Percentiles rank a stretch among this genome's conserved stretches.
These are phyloP conservation scores for Hapalemur alaotrensis DNA, from an alignment of 2,797 vertebrate species.

Conservation along the genomic window DNA sequence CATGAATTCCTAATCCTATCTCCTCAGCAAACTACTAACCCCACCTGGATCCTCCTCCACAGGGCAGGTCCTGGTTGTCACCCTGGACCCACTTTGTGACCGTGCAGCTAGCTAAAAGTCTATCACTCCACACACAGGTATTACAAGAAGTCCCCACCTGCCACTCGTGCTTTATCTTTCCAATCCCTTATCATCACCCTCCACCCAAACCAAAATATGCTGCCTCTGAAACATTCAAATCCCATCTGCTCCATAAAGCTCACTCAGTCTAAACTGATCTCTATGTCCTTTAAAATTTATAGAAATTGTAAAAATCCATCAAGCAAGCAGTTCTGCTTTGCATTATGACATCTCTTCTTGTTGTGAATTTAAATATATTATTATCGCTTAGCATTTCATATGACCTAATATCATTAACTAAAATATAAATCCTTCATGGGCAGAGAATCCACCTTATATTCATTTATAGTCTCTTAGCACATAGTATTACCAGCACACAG, in stretches of 20 bases:
- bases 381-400: background rate
- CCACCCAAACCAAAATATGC: background rate
- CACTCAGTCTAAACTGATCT: background rate
- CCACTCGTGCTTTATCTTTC: background rate
- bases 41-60: background rate
- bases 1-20: background rate
- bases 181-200: background rate
- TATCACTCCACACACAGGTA: background rate
- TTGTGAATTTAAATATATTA: conserved; percentile 11
- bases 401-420: background rate
- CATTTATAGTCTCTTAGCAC: background rate
- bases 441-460: background rate
- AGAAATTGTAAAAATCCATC: background rate
- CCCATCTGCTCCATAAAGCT: background rate
- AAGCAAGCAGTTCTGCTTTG: conserved; percentile 1
- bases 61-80: background rate
- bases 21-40: background rate
- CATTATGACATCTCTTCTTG: background rate
- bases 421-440: background rate
- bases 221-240: conserved; percentile 5
- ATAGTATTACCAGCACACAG: background rate
- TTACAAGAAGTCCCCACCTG: background rate
- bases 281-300: background rate
- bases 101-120: background rate
- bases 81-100: background rate